These are phyloP conservation scores for Heliconius nattereri DNA, from an alignment of 1,140 invertebrate species.

Conservation along the genomic window DNA sequence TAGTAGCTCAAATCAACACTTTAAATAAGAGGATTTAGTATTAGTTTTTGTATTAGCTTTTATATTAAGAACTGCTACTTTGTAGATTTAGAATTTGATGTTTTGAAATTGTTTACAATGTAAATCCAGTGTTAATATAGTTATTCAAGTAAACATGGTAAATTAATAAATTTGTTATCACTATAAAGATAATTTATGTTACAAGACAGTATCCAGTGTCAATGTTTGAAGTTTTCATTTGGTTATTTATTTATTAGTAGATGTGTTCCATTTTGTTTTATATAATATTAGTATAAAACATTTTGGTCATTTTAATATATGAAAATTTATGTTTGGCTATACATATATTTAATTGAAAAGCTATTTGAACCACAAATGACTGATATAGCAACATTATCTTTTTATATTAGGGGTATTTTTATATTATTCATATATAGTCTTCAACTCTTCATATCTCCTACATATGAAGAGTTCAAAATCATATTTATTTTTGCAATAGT, in stretches of 20 bases:
- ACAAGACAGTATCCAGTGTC: slow-evolving; percentile 15
- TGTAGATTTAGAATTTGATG: slow-evolving; percentile 2
- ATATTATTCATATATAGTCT: slow-evolving; percentile 4
- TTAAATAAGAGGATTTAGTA: slow-evolving; percentile 2
- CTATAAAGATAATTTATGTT: slow-evolving; percentile 20
- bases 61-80: slow-evolving; percentile 5
- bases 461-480: background rate
- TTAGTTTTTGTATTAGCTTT: slow-evolving; percentile 4
- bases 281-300: slow-evolving; percentile 18
- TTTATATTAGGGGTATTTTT: background rate
- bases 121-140: background rate
- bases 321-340: slow-evolving; percentile 32
- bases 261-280: slow-evolving; percentile 27
- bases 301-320: slow-evolving; percentile 17
- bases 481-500: background rate
- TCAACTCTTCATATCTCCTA: background rate
- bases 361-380: slow-evolving; percentile 15
- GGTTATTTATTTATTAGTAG: slow-evolving; percentile 29
- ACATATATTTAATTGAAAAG: slow-evolving; percentile 27
- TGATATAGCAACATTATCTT: slow-evolving; percentile 37
- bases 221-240: slow-evolving; percentile 26
- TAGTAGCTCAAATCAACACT: background rate
- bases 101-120: slow-evolving; percentile 1
- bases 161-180: slow-evolving; percentile 8
- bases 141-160: slow-evolving; percentile 2